These are phyloP conservation scores for Phaenicophaeus curvirostris DNA, from an alignment of 2,797 vertebrate genomes.

Conservation along the genomic window DNA sequence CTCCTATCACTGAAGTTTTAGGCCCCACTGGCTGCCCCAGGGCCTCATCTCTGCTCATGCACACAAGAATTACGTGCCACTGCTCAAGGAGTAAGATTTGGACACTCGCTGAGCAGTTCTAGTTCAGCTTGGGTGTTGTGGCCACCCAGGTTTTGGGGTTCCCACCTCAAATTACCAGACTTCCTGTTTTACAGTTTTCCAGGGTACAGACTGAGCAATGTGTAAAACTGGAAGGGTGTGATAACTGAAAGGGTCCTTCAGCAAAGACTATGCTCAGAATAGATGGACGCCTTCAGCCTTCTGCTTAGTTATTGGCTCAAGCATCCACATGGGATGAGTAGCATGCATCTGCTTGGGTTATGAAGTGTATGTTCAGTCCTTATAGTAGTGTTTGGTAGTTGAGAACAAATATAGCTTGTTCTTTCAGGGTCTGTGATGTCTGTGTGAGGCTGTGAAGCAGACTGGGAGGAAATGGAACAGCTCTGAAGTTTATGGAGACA, in stretches of 20 bases:
- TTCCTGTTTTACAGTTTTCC: not conserved
- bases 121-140: not conserved
- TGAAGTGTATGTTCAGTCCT: not conserved
- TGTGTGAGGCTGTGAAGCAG: not conserved
- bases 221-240: not conserved
- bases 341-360: not conserved
- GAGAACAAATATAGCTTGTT: not conserved
- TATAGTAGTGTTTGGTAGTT: not conserved
- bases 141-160: not conserved
- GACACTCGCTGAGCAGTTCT: not conserved
- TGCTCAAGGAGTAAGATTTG: not conserved
- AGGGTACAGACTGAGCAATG: not conserved
- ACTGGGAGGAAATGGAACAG: not conserved
- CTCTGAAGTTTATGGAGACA: not conserved
- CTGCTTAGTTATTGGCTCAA: not conserved
- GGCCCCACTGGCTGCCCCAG: not conserved
- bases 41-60: not conserved
- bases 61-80: fast-evolving
- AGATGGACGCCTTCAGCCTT: not conserved
- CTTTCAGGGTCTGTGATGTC: not conserved
- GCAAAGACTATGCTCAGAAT: not conserved
- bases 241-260: not conserved
- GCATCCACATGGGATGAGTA: not conserved
- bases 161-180: not conserved
- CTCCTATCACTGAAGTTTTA: not conserved